A percentile compares a stretch with the other conserved stretches of the same genome.
phyloP scores from a whole-genome alignment of 2,888 invertebrate genomes.

The Scotopteryx bipunctaria region DNA sequence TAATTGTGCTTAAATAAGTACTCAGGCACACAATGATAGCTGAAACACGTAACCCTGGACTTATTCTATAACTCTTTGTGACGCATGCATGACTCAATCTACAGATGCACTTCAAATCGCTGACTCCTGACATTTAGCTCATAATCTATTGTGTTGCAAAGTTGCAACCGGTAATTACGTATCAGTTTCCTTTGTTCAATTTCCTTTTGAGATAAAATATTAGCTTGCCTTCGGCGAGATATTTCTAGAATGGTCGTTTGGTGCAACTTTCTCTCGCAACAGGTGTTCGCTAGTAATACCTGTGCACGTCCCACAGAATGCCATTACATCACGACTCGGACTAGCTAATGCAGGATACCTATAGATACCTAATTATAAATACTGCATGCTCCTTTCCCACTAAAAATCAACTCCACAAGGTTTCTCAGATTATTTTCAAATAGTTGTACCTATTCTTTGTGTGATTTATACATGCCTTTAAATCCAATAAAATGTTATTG shows the following conservation, averaged over 20 bases:
- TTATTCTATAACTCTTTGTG: slow-evolving; percentile 44
- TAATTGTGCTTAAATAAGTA: slow-evolving; percentile 3
- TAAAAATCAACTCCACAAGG: not conserved
- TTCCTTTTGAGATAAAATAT: slow-evolving; percentile 37
- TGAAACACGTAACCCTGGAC: slow-evolving; percentile 8
- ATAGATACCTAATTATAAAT: slow-evolving; percentile 6
- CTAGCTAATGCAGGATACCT: slow-evolving; percentile 33
- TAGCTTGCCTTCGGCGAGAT: slow-evolving; percentile 31
- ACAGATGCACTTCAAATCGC: slow-evolving; percentile 47
- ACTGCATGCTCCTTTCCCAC: no score
- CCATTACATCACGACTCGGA: slow-evolving; percentile 55
- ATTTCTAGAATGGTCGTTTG: slow-evolving; percentile 33
- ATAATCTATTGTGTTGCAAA: slow-evolving; percentile 38
- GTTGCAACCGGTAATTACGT: slow-evolving; percentile 31
- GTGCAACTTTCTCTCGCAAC: slow-evolving; percentile 59
- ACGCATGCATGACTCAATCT: slow-evolving; percentile 46
- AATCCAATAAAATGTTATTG: slow-evolving; percentile 35
- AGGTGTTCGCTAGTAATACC: slow-evolving; percentile 50
- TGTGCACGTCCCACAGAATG: slow-evolving; percentile 48
- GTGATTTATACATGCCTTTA: slow-evolving; percentile 13
- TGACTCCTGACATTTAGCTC: slow-evolving; percentile 37
- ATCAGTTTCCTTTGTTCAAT: slow-evolving; percentile 45
- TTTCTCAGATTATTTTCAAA: not conserved
- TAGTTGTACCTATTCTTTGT: slow-evolving; percentile 6
- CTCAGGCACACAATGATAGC: slow-evolving; percentile 1